Conservation (phyloP, 92 coral and sea anemone species). For the Paragorgia papillata region DNA sequence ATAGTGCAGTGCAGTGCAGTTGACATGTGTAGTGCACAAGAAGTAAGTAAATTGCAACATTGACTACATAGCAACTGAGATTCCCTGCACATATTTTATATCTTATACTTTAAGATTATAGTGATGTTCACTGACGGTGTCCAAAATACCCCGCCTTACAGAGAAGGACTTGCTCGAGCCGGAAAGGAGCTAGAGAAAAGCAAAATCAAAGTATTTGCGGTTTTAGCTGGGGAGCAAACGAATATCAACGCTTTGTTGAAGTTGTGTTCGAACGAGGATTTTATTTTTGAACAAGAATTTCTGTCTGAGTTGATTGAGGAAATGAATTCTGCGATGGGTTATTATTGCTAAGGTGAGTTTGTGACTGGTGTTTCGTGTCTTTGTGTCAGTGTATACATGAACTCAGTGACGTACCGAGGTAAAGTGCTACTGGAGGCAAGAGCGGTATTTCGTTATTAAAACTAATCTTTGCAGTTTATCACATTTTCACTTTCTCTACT, state of each 20-base stretch:
- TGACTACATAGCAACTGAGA: too few relatives aligned
- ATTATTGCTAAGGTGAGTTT: constrained; percentile 2
- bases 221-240: constrained; percentile 14
- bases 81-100: background rate
- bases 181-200: constrained; percentile 25
- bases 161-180: constrained; percentile 6
- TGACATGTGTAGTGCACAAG: too few relatives aligned
- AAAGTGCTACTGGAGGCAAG: too few relatives aligned
- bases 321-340: constrained; percentile 28
- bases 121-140: constrained; percentile 63
- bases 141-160: constrained; percentile 40
- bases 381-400: too few relatives aligned
- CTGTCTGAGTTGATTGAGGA: constrained; percentile 14
- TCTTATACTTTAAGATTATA: constrained; percentile 26
- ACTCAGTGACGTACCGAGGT: too few relatives aligned
- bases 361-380: too few relatives aligned
- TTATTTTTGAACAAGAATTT: constrained; percentile 29
- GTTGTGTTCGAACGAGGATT: constrained; percentile 26
- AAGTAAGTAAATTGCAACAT: too few relatives aligned
- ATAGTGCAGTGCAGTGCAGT: too few relatives aligned
- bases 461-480: too few relatives aligned
- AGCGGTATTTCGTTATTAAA: too few relatives aligned
- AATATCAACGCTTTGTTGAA: constrained; percentile 27
- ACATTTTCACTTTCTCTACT: too few relatives aligned
- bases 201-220: constrained; percentile 27